Conservation (phyloP, 2,888 invertebrate species). For the Apodemia zela region DNA sequence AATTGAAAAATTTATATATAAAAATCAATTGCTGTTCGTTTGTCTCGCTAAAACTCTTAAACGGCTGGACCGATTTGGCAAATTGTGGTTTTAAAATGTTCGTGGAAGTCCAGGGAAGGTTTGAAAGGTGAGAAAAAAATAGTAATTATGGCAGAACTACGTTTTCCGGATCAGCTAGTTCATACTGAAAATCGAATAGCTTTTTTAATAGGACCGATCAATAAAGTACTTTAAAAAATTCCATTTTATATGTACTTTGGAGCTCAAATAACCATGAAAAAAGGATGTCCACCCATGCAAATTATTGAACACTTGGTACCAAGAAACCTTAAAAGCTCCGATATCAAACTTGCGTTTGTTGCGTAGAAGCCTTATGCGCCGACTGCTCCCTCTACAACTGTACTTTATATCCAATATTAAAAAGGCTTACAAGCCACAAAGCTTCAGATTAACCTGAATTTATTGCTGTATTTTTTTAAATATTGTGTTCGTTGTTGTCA, state of each 20-base stretch:
- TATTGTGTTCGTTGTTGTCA: no score
- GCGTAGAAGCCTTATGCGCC: constrained; percentile 30
- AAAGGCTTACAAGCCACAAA: background rate
- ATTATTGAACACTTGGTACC: constrained; percentile 22
- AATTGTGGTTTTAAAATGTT: no score
- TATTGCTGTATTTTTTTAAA: background rate
- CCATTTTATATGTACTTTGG: background rate
- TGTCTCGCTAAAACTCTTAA: no score
- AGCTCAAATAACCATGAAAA: background rate
- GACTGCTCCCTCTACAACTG: constrained; percentile 24
- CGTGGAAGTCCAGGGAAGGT: no score
- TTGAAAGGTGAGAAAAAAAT: no score
- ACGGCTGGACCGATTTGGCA: no score
- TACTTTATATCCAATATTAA: constrained; percentile 11
- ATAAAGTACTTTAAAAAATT: background rate
- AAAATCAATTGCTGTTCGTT: no score
- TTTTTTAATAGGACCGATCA: no score
- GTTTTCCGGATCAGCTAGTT: no score
- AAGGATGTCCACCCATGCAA: background rate
- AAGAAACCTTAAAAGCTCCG: constrained; percentile 30
- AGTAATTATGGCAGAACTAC: no score
- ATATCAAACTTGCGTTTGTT: constrained; percentile 29
- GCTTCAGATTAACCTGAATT: background rate
- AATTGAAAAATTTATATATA: no score
- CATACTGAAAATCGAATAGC: no score